Base-by-base conservation (phyloP, 2,113 vertebrate genomes). In the Oryzias celebensis region DNA sequence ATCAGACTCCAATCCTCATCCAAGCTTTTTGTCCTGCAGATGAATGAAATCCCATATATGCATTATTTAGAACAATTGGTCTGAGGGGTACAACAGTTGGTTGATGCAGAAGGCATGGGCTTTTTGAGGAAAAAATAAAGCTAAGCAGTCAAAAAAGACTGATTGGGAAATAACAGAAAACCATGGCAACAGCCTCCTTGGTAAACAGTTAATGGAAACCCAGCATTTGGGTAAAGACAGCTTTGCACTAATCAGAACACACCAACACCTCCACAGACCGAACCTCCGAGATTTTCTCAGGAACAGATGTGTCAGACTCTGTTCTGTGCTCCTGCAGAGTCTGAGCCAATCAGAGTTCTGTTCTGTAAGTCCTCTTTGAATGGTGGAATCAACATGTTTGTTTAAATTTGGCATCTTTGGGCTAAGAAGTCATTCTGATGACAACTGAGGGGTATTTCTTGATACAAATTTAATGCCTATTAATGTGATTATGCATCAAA, bases 151-250 rank as follows among this genome's bases (percentile, higher is more conserved):
- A 78, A 83, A 74, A 78, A 59, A 58, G 57, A 68, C 73, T 83
- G 78, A 84, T 82, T 79, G 71, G 68, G 85, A 82, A 62, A 77
- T 74, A 78, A 72, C 75, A 60, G 67, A 83, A 84, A 79, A 87
- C 87, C 82, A 87, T 85, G 83, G 88, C 85, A 89, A 88, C 87
- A 81, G 81, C 76, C 74, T 81, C 74, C 77, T 88, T 63, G 65
- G 71, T 81, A 83, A 85, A 83, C 83, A 80, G 65, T 88, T 85
- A 78, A 84, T 80, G 75, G 82, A 79, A 82, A 71, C 71, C 66
- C 45, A 68, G 72, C 47, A 63, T 65, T 85, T 73, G 76, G 82
- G 65, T 84, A 86, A 84, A 78, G 82, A 78, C 75, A 73, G 82
- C 75, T 67, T 73, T 43, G 53, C 46, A 63, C 84, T 86, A 85